Evolutionary conservation across 2,888 invertebrate genomes (phyloP).

Genomic region (Onchidella celtica): DNA sequence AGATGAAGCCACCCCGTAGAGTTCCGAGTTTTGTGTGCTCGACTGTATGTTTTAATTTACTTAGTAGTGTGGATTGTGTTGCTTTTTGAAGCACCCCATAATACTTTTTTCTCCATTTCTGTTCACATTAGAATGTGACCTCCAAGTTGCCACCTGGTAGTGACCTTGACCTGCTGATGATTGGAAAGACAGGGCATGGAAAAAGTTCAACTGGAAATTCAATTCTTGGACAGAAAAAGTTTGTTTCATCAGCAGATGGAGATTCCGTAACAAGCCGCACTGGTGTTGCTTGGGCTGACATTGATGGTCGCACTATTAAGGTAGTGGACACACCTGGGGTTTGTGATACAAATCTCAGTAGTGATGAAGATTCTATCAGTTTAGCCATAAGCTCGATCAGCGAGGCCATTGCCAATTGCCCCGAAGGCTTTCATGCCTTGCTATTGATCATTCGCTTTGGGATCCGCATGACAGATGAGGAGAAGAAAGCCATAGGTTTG

Average conservation of each 20-base stretch:
- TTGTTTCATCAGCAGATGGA: slow-evolving; percentile 26
- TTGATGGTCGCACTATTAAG: slow-evolving; percentile 47
- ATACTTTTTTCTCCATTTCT: neutral
- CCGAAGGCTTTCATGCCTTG: slow-evolving; percentile 43
- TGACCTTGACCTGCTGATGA: slow-evolving; percentile 44
- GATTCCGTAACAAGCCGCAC: slow-evolving; percentile 29
- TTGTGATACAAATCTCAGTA: slow-evolving; percentile 35
- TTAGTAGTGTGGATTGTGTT: no score
- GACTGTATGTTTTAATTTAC: no score
- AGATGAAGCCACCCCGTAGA: no score
- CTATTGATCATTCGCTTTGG: slow-evolving; percentile 44
- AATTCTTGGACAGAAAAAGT: slow-evolving; percentile 34
- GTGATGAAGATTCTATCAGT: slow-evolving; percentile 21
- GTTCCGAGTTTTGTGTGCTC: no score
- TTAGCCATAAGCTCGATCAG: slow-evolving; percentile 43
- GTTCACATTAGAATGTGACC: slow-evolving; percentile 27
- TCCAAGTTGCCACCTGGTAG: slow-evolving; percentile 37
- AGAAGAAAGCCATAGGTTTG: slow-evolving; percentile 45
- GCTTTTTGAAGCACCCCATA: no score
- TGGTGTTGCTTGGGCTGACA: slow-evolving; percentile 31
- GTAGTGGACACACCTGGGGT: slow-evolving; percentile 49
- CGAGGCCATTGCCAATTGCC: slow-evolving; percentile 45
- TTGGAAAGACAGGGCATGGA: slow-evolving; percentile 49
- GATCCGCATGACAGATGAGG: slow-evolving; percentile 44
- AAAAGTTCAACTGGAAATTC: slow-evolving; percentile 49